Base-by-base conservation (phyloP, 2,888 invertebrate species). In the Diplazon laetatorius region DNA sequence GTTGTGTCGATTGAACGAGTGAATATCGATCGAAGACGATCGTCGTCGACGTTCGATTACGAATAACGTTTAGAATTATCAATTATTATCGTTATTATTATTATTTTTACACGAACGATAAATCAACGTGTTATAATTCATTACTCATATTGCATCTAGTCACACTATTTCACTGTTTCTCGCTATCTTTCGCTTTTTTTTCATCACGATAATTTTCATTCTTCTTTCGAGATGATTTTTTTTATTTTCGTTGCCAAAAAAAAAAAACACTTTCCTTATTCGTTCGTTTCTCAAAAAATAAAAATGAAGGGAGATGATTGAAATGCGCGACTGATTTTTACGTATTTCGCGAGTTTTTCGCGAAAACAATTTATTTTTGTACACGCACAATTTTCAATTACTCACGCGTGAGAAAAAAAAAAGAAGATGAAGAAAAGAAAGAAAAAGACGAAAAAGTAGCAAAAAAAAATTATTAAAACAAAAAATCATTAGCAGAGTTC, bases 291-390 rank as follows among this genome's bases (percentile, higher is more conserved):
- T 14, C 39, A 35, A 25, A 18, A 16, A 16, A 62, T 46, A 55
- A 8, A 39, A 52, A 50, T 0, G 42, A 44, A 9, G 39, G 30
- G 30, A 30, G 6, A 39, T 73, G 52, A 25, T 74, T 74, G 46
- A 48, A 78, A 78, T 74, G 78, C 78, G 70, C 48, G 65, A 46
- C 70, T 66, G 46, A 48, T 52, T 55, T 37, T 16, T 55, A 70
- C 65, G 60, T 73, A 50, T 50, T 65, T 16, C 14, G 25, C 52
- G 30, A 70, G 65, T 57, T 70, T 78, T 70, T 48, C 50, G 22
- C 68, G 65, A 71, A 44, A 65, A n/a, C n/a, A n/a, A 70, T 71
- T 74, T 78, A 78, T 74, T 74, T 78, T 74, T 74, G 44, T 78
- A 78, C 74, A 78, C 74, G 55, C 73, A 62, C 35, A 60, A 25